Evolutionary conservation across 2,888 invertebrate species (phyloP).

Genomic region (Brassicogethes aeneus): DNA sequence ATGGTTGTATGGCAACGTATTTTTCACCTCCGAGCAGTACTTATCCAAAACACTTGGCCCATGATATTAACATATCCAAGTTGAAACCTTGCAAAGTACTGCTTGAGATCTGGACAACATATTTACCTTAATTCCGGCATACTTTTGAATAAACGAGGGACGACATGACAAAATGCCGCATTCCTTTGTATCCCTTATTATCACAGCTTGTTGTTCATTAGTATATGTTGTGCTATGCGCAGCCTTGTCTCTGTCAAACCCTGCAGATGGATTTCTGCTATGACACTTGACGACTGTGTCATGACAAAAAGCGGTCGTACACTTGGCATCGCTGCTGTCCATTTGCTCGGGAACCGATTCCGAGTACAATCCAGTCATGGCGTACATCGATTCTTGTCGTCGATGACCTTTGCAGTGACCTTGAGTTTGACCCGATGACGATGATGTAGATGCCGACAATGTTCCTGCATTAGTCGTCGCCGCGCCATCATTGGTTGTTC

Average conservation of each 20-base stretch:
- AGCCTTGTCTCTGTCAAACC: slow-evolving; percentile 60
- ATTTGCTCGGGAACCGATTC: slow-evolving; percentile 58
- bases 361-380: slow-evolving; percentile 78
- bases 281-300: slow-evolving; percentile 59
- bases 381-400: slow-evolving; percentile 83
- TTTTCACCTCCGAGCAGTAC: background rate
- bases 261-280: slow-evolving; percentile 71
- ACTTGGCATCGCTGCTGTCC: slow-evolving; percentile 33
- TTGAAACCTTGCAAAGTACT: background rate
- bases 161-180: slow-evolving; percentile 84
- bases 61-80: too few species aligned
- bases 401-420: slow-evolving; percentile 39
- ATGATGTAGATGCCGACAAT: background rate
- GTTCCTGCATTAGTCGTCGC: background rate
- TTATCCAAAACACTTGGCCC: background rate
- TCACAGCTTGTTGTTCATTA: slow-evolving; percentile 51
- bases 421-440: slow-evolving; percentile 9
- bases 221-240: slow-evolving; percentile 42
- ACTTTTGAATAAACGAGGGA: slow-evolving; percentile 75
- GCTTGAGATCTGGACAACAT: too few species aligned
- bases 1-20: background rate
- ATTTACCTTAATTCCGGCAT: slow-evolving; percentile 83
- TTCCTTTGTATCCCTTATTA: slow-evolving; percentile 61
- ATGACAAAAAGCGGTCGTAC: slow-evolving; percentile 32
- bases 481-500: slow-evolving; percentile 5